Conservation (phyloP, 2,113 vertebrate species). For the Cynoglossus semilaevis region DNA sequence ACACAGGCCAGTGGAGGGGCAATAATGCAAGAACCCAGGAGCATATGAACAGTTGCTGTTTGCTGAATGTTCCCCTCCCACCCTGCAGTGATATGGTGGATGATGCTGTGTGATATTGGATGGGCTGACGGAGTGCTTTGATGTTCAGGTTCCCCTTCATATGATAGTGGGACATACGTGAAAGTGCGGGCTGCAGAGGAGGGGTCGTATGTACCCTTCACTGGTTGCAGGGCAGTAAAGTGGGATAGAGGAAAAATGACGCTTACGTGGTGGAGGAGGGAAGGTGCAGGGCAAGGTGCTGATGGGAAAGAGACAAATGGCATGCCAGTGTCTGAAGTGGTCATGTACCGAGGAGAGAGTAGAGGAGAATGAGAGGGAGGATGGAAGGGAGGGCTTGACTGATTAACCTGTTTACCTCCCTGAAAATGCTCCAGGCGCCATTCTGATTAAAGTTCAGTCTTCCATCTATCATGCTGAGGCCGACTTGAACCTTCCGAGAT, state of each 20-base stretch:
- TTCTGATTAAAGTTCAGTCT: slow-evolving; percentile 80
- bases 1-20: slow-evolving; percentile 36
- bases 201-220: slow-evolving; percentile 18
- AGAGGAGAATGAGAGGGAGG: slow-evolving; percentile 50
- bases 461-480: slow-evolving; percentile 75
- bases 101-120: slow-evolving; percentile 59
- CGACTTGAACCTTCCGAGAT: slow-evolving; percentile 39
- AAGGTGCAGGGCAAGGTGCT: slow-evolving; percentile 52
- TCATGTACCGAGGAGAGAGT: slow-evolving; percentile 69
- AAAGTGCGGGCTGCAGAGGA: slow-evolving; percentile 32
- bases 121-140: slow-evolving; percentile 51
- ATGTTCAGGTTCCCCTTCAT: slow-evolving; percentile 44
- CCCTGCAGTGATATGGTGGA: slow-evolving; percentile 56
- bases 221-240: slow-evolving; percentile 31
- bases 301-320: slow-evolving; percentile 77
- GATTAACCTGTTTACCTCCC: slow-evolving; percentile 81
- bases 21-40: slow-evolving; percentile 45
- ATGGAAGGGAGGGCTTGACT: slow-evolving; percentile 70
- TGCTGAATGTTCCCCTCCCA: slow-evolving; percentile 44
- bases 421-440: slow-evolving; percentile 73
- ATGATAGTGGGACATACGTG: slow-evolving; percentile 42
- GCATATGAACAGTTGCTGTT: slow-evolving; percentile 35
- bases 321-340: slow-evolving; percentile 68
- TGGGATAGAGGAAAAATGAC: slow-evolving; percentile 28
- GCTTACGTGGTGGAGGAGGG: slow-evolving; percentile 40